A percentile compares a stretch with the other conserved stretches of the same genome.
Conservation (phyloP, 2,888 invertebrate species). For the Hipparchia semele region DNA sequence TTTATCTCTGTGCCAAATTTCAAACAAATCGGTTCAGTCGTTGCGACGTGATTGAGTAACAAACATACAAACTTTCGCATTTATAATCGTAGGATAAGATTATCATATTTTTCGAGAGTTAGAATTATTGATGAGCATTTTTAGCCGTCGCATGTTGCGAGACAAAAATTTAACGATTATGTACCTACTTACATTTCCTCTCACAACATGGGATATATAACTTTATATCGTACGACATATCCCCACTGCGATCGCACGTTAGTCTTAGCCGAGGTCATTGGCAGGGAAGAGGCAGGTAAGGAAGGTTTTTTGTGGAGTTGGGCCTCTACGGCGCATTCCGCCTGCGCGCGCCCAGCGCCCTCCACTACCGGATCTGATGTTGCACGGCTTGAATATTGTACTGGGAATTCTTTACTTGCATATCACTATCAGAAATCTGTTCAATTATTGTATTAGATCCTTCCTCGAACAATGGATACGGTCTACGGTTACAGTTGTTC, state of each 20-base stretch:
- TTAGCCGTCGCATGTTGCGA: too few species aligned
- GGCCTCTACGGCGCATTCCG: conserved; percentile 52
- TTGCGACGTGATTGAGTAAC: too few species aligned
- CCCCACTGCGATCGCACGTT: conserved; percentile 41
- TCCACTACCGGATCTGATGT: conserved; percentile 70
- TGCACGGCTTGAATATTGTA: conserved; percentile 32
- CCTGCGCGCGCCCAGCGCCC: conserved; percentile 38
- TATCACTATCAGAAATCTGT: conserved; percentile 1
- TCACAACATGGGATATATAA: neutral
- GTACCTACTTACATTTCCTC: too few species aligned
- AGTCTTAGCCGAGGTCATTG: conserved; percentile 74
- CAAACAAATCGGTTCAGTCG: too few species aligned
- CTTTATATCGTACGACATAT: conserved; percentile 5
- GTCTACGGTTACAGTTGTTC: neutral
- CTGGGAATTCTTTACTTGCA: conserved; percentile 16
- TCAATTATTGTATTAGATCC: neutral
- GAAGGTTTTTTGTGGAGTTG: conserved; percentile 64
- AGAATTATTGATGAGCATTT: too few species aligned
- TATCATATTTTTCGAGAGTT: too few species aligned
- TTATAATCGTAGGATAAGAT: too few species aligned
- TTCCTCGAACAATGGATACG: neutral
- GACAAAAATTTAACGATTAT: too few species aligned
- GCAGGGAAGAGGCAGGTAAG: conserved; percentile 79
- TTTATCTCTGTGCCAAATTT: too few species aligned
- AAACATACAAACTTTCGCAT: too few species aligned